A percentile compares a stretch with the other conserved stretches of the same genome.
Conservation (phyloP, 2,113 vertebrate species). For the Lasiurus cinereus region DNA sequence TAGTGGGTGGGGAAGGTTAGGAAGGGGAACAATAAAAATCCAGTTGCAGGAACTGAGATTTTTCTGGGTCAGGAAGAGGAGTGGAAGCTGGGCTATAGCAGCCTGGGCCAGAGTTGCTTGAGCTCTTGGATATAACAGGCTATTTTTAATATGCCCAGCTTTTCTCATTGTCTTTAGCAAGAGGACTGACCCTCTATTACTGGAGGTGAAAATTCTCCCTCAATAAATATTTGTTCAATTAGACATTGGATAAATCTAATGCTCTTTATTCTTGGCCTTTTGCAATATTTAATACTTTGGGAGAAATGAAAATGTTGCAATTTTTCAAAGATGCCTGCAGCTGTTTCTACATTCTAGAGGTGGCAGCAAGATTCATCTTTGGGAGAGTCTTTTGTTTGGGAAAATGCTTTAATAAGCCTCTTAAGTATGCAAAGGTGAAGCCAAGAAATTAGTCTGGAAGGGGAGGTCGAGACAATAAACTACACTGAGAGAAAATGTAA, state of each 20-base stretch:
- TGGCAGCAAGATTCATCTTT: slow-evolving; percentile 71
- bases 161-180: not conserved
- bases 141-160: not conserved
- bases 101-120: not conserved
- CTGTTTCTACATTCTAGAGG: slow-evolving; percentile 68
- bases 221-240: slow-evolving; percentile 34
- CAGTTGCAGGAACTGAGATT: not conserved
- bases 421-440: slow-evolving; percentile 71
- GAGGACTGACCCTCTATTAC: not conserved
- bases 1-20: accelerated
- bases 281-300: slow-evolving; percentile 7
- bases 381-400: slow-evolving; percentile 63
- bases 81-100: not conserved
- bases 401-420: slow-evolving; percentile 67
- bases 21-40: not conserved
- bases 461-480: not conserved
- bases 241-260: not conserved
- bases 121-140: not conserved
- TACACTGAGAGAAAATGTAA: not conserved
- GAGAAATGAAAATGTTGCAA: slow-evolving; percentile 45
- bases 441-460: slow-evolving; percentile 45
- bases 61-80: not conserved
- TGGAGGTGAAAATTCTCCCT: slow-evolving; percentile 17
- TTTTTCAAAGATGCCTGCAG: slow-evolving; percentile 66
- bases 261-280: slow-evolving; percentile 18